These are phyloP conservation scores for Netelia virgata DNA, from an alignment of 2,888 invertebrate species.

Conservation along the genomic window DNA sequence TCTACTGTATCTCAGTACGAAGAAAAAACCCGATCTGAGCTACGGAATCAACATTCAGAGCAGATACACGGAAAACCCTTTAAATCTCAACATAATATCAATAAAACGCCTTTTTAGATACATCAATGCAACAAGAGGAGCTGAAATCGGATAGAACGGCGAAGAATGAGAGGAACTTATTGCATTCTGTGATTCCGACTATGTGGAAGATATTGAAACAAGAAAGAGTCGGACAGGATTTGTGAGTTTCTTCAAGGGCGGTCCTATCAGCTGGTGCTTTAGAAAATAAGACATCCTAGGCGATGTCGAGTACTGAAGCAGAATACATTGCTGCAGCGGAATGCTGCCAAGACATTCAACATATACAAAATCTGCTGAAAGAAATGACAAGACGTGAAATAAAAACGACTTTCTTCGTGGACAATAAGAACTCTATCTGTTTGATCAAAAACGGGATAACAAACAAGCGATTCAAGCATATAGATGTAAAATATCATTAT, in stretches of 20 bases:
- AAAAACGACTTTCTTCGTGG: conserved; percentile 51
- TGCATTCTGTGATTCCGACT: conserved; percentile 74
- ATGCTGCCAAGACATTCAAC: conserved; percentile 72
- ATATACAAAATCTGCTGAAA: conserved; percentile 65
- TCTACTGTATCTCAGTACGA: conserved; percentile 45
- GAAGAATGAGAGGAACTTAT: conserved; percentile 36
- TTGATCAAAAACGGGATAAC: conserved; percentile 61
- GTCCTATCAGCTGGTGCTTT: conserved; percentile 44
- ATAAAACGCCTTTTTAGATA: conserved; percentile 64
- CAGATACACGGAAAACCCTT: conserved; percentile 41
- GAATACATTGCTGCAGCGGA: conserved; percentile 73
- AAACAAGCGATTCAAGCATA: conserved; percentile 67
- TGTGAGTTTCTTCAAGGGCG: conserved; percentile 44
- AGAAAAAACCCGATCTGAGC: conserved; percentile 34
- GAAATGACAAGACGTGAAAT: conserved; percentile 53
- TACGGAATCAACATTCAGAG: conserved; percentile 47
- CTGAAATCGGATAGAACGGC: conserved; percentile 14
- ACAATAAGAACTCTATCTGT: conserved; percentile 68
- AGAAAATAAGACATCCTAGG: conserved; percentile 74
- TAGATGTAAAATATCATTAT: conserved; percentile 64
- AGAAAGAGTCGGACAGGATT: conserved; percentile 53
- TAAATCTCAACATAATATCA: conserved; percentile 45
- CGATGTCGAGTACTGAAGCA: conserved; percentile 76
- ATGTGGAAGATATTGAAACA: conserved; percentile 69
- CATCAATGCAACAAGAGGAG: conserved; percentile 53